Base-by-base conservation (phyloP, 1,140 invertebrate species). In the Cataglyphis hispanica region DNA sequence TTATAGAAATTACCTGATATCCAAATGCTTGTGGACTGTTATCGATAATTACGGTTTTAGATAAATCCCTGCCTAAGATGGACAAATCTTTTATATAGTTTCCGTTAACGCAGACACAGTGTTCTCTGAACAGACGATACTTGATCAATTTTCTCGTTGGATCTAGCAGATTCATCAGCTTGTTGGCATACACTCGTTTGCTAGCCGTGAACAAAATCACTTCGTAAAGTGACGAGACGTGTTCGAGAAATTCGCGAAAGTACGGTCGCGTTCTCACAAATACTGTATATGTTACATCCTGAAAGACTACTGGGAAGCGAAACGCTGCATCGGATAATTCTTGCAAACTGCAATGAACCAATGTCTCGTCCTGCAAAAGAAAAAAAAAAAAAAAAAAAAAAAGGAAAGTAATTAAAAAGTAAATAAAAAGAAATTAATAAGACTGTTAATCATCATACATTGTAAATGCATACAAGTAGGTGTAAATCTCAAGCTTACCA, bases 81-180 rank as follows among this genome's bases (percentile, higher is more conserved):
- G 97, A 98, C 37, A 99, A 95, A 95, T 99, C 99, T 93, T 99
- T 99, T 74, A 99, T 98, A 93, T 99, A 99, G 95, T 99, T 99
- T 1, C 98, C 98, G 95, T 98, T 98, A 11, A 99, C 98, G 92
- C 98, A 98, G 0, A 99, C 97, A 94, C 99, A 99, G 92, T 99
- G 99, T 94, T 99, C 98, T 83, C 99, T 96, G 95, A 99, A 99
- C 70, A 99, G 95, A 72, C 99, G 96, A 91, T 97, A 99, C 95
- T 98, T 99, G 84, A 99, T 99, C 95, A 98, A 97, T 88, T 97
- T 97, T 64, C 98, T 96, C 11, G 97, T 96, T 0, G 99, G 98
- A 95, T 99, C 99, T 19, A 99, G 95, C 16, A 99, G 95, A 95
- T 99, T 99, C 91, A 99, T 96, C 40, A 99, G 96, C 93, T 99